These are phyloP conservation scores for Semaprochilodus insignis DNA, from an alignment of 2,797 vertebrate species.

Conservation along the genomic window DNA sequence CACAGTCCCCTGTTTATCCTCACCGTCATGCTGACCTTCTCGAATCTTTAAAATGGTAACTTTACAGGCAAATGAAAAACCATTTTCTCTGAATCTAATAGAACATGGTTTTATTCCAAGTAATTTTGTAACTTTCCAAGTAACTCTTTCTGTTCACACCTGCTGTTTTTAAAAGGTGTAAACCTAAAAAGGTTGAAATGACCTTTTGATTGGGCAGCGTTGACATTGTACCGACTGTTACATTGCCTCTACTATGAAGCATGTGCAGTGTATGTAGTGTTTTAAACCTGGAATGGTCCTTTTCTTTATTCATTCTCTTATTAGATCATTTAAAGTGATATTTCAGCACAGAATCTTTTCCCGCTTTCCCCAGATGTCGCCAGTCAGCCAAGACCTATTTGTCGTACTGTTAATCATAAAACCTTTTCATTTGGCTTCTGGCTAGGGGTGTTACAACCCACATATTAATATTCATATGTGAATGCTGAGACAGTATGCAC, in stretches of 20 bases:
- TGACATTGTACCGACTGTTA: conserved; percentile 5
- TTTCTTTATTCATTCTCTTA: neutral
- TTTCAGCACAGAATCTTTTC: neutral
- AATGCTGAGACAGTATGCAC: neutral
- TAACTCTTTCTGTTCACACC: no score
- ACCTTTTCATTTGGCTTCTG: neutral
- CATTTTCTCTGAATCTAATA: neutral
- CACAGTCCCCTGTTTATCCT: no score
- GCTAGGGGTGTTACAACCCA: neutral
- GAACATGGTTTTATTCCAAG: neutral
- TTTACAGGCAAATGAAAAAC: neutral
- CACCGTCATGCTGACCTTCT: neutral
- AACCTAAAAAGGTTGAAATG: neutral
- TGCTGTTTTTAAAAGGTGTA: no score
- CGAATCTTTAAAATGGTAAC: neutral
- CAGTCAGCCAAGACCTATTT: neutral
- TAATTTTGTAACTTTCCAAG: neutral
- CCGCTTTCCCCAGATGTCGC: neutral
- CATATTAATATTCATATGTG: neutral
- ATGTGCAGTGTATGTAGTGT: neutral
- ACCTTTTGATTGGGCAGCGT: neutral
- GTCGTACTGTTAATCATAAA: neutral
- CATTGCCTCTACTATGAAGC: conserved; percentile 15
- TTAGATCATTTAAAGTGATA: neutral
- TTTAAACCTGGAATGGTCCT: conserved; percentile 26